Conservation (phyloP, 2,797 vertebrate genomes). For the Argya squamiceps region DNA sequence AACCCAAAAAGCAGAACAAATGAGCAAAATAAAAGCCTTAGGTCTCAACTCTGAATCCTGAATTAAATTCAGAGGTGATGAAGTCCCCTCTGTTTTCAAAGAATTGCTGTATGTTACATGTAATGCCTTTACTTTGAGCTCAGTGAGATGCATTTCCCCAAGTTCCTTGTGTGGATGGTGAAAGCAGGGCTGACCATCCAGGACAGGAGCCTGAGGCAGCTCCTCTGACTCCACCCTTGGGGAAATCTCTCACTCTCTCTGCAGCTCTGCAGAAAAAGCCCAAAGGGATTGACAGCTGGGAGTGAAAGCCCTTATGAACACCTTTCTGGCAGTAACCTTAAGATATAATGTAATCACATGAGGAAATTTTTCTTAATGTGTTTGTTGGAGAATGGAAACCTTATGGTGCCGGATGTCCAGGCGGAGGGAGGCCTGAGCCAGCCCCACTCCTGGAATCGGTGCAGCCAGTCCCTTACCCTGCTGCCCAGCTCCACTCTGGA, state of each 20-base stretch:
- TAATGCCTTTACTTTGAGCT: background rate
- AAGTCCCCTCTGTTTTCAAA: background rate
- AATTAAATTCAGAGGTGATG: background rate
- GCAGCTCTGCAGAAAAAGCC: background rate
- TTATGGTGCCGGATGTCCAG: accelerated
- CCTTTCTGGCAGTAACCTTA: background rate
- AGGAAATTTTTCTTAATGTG: background rate
- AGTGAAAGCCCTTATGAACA: background rate
- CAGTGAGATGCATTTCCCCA: background rate
- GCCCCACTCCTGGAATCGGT: background rate
- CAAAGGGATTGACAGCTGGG: background rate
- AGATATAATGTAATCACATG: background rate
- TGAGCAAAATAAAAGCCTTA: background rate
- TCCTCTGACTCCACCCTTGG: background rate
- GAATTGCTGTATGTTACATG: background rate
- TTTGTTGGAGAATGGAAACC: background rate
- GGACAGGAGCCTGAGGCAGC: background rate
- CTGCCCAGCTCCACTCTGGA: background rate
- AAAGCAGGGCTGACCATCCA: accelerated
- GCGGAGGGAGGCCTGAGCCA: background rate
- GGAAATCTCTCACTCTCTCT: background rate
- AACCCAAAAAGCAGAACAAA: background rate
- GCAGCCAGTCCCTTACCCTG: background rate
- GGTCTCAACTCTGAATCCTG: background rate
- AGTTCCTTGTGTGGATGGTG: background rate